Evolutionary conservation across 2,888 invertebrate genomes (phyloP).

Genomic region (Ctenicera cuprea): DNA sequence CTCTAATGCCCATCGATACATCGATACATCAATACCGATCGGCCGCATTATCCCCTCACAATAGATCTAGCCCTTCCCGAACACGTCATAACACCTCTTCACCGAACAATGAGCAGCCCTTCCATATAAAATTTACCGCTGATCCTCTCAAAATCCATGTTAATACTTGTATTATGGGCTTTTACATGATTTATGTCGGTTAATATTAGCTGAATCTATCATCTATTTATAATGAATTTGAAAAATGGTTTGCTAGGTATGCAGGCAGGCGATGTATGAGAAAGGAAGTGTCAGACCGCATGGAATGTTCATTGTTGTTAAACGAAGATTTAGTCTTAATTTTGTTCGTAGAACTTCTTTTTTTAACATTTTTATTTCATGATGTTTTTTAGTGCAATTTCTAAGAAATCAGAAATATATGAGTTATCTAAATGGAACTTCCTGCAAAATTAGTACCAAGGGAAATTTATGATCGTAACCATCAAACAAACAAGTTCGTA

Average conservation of each 20-base stretch:
- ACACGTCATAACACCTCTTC: conserved; percentile 70
- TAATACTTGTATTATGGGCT: conserved; percentile 67
- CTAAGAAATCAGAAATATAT: no score
- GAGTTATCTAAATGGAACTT: no score
- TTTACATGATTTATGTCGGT: conserved; percentile 65
- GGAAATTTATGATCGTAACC: no score
- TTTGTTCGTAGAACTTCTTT: no score
- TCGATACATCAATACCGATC: conserved; percentile 61
- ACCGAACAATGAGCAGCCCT: conserved; percentile 65
- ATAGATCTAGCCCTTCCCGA: conserved; percentile 63
- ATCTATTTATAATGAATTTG: conserved; percentile 42
- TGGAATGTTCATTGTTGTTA: conserved; percentile 18
- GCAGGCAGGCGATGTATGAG: neutral
- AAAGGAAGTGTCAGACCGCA: conserved; percentile 20
- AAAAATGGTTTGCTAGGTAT: conserved; percentile 30
- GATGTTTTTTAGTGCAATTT: no score
- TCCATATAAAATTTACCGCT: conserved; percentile 65
- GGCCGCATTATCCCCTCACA: conserved; percentile 65
- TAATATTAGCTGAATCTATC: conserved; percentile 49
- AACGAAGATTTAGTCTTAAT: no score
- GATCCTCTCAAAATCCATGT: conserved; percentile 68
- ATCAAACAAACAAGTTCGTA: no score
- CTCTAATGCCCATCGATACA: conserved; percentile 53
- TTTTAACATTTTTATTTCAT: no score
- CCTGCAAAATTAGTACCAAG: no score